Evolutionary conservation across 2,888 invertebrate genomes (phyloP).

Genomic region (Pollenia labialis): DNA sequence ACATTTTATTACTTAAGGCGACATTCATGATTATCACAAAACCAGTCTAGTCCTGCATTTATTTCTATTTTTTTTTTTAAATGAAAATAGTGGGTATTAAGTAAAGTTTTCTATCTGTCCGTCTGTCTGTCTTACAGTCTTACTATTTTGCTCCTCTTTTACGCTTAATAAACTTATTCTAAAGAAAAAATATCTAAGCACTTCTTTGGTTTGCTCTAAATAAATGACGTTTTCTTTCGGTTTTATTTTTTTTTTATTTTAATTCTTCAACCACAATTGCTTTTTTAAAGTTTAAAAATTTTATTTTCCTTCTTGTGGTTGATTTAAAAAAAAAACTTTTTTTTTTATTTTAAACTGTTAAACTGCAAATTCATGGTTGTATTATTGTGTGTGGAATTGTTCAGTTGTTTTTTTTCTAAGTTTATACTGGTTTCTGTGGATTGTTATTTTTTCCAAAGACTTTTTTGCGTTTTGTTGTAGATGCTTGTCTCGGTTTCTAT

Average conservation of each 20-base stretch:
- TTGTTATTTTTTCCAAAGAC: slow-evolving; percentile 44
- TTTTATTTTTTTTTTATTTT: background rate
- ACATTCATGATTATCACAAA: slow-evolving; percentile 55
- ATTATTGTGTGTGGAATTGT: slow-evolving; percentile 18
- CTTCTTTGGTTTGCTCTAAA: slow-evolving; percentile 55
- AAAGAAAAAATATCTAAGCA: slow-evolving; percentile 55
- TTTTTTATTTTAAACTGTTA: slow-evolving; percentile 7
- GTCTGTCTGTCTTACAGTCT: background rate
- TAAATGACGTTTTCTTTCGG: slow-evolving; percentile 40
- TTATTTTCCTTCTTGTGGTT: slow-evolving; percentile 27
- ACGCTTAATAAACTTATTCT: slow-evolving; percentile 62
- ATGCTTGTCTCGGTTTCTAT: slow-evolving; percentile 51
- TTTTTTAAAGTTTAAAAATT: slow-evolving; percentile 16
- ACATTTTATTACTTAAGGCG: slow-evolving; percentile 43
- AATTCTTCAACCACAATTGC: slow-evolving; percentile 21
- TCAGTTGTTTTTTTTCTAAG: background rate
- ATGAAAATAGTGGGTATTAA: slow-evolving; percentile 23
- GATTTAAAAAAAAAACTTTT: background rate
- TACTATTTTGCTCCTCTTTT: slow-evolving; percentile 39
- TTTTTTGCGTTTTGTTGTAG: slow-evolving; percentile 43
- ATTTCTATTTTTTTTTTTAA: background rate
- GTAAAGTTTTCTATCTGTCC: slow-evolving; percentile 12
- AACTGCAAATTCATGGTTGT: slow-evolving; percentile 64
- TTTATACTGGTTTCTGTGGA: slow-evolving; percentile 54
- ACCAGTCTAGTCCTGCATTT: slow-evolving; percentile 47